phyloP scores from a whole-genome alignment of 2,797 vertebrate species.

The Dermochelys coriacea region DNA sequence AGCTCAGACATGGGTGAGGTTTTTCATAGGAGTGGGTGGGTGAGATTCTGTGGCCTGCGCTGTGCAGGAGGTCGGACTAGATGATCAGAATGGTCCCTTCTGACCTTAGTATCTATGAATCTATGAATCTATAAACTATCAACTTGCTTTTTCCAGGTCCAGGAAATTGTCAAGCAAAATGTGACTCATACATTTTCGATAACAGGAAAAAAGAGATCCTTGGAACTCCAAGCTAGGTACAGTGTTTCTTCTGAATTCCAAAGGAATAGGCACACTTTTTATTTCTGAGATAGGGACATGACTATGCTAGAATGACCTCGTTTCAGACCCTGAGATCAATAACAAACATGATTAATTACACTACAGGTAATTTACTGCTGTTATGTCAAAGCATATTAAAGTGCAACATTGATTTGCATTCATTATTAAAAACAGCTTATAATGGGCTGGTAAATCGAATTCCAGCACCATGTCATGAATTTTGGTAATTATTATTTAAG shows the following conservation, averaged over 20 bases:
- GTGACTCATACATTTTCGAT: slow-evolving; percentile 90
- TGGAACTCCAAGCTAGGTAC: slow-evolving; percentile 96
- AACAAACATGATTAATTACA: background rate
- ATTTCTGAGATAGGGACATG: background rate
- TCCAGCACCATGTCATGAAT: background rate
- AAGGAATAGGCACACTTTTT: background rate
- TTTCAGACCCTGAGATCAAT: background rate
- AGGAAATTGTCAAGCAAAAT: slow-evolving; percentile 91
- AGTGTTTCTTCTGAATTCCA: background rate
- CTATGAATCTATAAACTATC: too few species aligned
- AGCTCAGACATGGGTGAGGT: too few species aligned
- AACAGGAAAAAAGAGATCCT: slow-evolving; percentile 90
- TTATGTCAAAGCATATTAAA: background rate
- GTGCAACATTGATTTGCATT: background rate
- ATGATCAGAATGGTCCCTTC: too few species aligned
- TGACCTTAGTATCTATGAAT: too few species aligned
- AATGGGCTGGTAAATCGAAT: background rate
- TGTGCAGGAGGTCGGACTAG: too few species aligned
- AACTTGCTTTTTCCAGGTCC: slow-evolving; percentile 84
- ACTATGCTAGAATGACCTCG: background rate
- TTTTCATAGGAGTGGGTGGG: too few species aligned
- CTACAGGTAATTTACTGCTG: background rate
- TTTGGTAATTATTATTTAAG: background rate
- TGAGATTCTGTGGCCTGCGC: too few species aligned
- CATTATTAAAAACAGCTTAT: background rate